Base-by-base conservation (phyloP, 2,797 vertebrate genomes). In the Simalia tracyae region DNA sequence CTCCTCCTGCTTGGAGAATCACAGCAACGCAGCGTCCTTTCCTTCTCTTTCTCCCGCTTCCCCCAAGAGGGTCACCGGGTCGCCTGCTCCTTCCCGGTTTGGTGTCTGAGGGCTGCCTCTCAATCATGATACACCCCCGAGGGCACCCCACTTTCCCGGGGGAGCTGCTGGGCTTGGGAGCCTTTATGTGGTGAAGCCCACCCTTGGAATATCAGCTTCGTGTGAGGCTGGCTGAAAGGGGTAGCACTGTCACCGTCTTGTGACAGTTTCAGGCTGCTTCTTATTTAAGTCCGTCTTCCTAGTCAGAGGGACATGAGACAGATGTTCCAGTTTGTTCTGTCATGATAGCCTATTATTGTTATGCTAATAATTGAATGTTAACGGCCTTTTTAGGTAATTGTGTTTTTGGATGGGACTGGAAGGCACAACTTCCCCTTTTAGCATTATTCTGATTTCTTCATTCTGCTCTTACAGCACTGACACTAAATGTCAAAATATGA, bases 61-160 rank as follows among this genome's bases (percentile, higher is more conserved):
- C 0, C 26, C 10, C 12, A 3, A 2, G 3, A 22, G 12, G 12
- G 57, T 0, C 5, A 3, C 19, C 11, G 11, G 19, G 54, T 9
- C 11, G 19, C 60, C 11, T 10, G 4, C 59, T 1, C 31, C 10
- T 46, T 54, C 14, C 85, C 46, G 8, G 31, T 12, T 26, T 36
- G 31, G 46, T 4, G 61, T 46, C 9, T 36, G 66, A 26, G 5
- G 8, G 42, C 85, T 14, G n/a, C 86, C 6, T 7, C 50, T 46
- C 42, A 22, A 42, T 42, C 19, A 42, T 42, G 72, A 81, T 42
- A 19, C 36, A 81, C 72, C 9, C 19, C 72, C 17, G 72, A 76
- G 31, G 68, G 31, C 7, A 76, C 68, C 68, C 36, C 36, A 36
- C 3, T 22, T 1, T 46, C 72, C 8, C 19, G 19, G 36, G 19